Evolutionary conservation across 2,888 invertebrate species (phyloP).

Genomic region (Drosophila borealis): DNA sequence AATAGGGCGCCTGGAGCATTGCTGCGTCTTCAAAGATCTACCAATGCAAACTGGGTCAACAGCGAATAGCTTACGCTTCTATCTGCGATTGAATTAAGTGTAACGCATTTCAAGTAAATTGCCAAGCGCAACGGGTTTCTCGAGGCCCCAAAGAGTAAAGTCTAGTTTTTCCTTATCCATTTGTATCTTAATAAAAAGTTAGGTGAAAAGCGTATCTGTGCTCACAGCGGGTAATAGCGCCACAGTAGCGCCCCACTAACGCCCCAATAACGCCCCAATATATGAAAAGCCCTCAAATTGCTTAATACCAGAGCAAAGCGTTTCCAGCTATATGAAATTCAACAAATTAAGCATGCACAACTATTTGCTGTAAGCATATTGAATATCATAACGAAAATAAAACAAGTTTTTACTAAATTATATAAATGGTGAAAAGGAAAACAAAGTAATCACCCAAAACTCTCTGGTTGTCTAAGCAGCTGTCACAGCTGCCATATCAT

Average conservation of each 20-base stretch:
- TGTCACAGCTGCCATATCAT: constrained; percentile 35
- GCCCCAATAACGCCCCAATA: too few relatives aligned
- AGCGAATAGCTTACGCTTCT: constrained; percentile 11
- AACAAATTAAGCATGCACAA: constrained; percentile 7
- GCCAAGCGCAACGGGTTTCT: constrained; percentile 21
- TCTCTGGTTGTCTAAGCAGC: constrained; percentile 34
- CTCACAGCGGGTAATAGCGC: background rate
- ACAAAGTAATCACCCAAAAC: constrained; percentile 31
- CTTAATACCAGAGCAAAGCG: background rate
- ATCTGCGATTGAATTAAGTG: constrained; percentile 55
- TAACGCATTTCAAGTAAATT: constrained; percentile 43
- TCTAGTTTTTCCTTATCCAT: background rate
- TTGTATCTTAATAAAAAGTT: background rate
- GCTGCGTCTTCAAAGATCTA: constrained; percentile 23
- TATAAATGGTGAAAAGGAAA: constrained; percentile 44
- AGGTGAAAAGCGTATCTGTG: background rate
- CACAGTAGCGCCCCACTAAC: too few relatives aligned
- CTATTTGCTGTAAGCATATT: constrained; percentile 13
- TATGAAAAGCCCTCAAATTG: background rate
- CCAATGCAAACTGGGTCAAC: constrained; percentile 39
- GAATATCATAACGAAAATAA: constrained; percentile 25
- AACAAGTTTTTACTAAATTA: constrained; percentile 40
- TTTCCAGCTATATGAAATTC: background rate
- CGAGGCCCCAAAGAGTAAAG: too few relatives aligned
- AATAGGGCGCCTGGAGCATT: constrained; percentile 38